Evolutionary conservation across 1,140 invertebrate species (phyloP), one percentile per base, ranked within the genome.

Genomic region (Leptinotarsa defecta): DNA sequence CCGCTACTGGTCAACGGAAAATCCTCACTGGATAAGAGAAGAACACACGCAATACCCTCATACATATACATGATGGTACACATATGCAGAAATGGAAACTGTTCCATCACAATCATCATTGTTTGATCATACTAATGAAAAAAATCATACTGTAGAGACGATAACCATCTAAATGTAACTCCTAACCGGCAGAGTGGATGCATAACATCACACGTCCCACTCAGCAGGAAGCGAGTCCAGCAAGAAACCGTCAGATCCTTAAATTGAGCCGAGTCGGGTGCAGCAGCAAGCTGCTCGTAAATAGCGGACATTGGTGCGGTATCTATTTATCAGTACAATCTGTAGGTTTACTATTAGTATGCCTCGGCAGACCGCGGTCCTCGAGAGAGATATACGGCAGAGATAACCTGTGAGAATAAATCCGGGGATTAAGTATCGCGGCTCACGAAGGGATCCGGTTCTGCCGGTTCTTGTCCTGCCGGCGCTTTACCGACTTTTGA

Each of bases 331-430:
- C 82, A 84, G 83, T 71, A 79, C 80, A 84, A 84, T 84, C 83
- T 84, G 83, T 80, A 84, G 83, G 79, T 82, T 83, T 82, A 81
- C 81, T 83, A 84, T 84, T 84, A 84, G 83, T 84, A 84, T 84
- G 83, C 83, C 80, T 73, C 74, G 82, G 79, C 78, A 80, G 80
- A 81, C 83, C 80, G 79, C 83, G 82, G 81, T 81, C 82, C 82
- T 81, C 81, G 72, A 76, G 76, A 81, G 81, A 84, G 83, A 84
- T 84, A 84, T 84, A 84, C 83, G 83, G 78, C 81, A 75, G 79
- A 83, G 83, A 84, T 84, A 84, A 84, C 83, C 83, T 84, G 79
- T 72, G 76, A 80, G 81, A 83, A 84, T 84, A 84, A 84, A 84
- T 84, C 83, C 83, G 78, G 65, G 83, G 83, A 84, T 84, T 84